phyloP scores from a whole-genome alignment of 2,888 invertebrate genomes.

The Lepidochrysops patricia region DNA sequence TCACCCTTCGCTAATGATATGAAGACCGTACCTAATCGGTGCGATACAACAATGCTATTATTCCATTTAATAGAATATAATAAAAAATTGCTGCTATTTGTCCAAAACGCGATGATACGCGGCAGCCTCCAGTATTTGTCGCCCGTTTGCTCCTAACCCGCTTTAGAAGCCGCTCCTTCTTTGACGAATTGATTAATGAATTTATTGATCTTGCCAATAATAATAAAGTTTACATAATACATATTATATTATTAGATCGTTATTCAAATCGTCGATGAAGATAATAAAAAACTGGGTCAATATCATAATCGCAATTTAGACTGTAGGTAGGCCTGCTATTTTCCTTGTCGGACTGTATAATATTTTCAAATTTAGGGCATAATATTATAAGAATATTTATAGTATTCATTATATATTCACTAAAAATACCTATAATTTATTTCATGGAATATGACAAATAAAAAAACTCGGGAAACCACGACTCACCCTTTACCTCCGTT shows the following conservation, averaged over 20 bases:
- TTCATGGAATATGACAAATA: no score
- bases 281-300: not conserved
- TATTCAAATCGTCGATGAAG: not conserved
- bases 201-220: slow-evolving; percentile 2
- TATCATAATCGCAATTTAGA: not conserved
- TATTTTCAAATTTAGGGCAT: no score
- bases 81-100: no score
- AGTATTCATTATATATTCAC: no score
- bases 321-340: not conserved
- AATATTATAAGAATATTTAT: no score
- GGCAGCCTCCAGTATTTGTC: not conserved
- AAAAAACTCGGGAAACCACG: no score
- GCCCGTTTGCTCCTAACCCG: not conserved
- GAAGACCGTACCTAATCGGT: no score
- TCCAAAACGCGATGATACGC: not conserved
- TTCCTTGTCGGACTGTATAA: not conserved
- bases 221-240: not conserved
- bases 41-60: no score
- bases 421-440: no score
- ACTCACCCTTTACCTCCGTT: no score
- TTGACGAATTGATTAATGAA: slow-evolving; percentile 3
- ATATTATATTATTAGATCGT: not conserved
- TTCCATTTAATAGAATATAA: no score
- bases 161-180: not conserved
- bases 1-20: no score